Conservation (phyloP, 2,888 invertebrate species). For the Parasteatoda lunata region DNA sequence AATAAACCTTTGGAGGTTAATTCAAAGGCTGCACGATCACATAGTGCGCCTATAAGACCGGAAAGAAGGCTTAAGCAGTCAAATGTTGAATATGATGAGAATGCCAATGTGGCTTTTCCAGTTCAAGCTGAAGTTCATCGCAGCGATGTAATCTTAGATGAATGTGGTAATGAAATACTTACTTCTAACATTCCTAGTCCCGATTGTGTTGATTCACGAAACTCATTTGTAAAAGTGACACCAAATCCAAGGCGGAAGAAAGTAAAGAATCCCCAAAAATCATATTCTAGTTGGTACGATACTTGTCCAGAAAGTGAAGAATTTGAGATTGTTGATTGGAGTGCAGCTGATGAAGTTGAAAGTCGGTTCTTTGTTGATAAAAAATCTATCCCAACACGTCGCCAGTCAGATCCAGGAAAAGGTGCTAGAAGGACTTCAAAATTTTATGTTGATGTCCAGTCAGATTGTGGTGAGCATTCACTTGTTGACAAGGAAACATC, state of each 20-base stretch:
- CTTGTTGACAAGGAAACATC: conserved; percentile 62
- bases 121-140: conserved; percentile 36
- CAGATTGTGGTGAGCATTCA: conserved; percentile 7
- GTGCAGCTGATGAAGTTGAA: conserved; percentile 5
- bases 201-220: conserved; percentile 28
- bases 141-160: conserved; percentile 20
- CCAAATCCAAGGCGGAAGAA: conserved; percentile 23
- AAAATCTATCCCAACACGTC: not conserved
- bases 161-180: conserved; percentile 56
- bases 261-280: conserved; percentile 43
- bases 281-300: conserved; percentile 73
- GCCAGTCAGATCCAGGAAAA: conserved; percentile 35
- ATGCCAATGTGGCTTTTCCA: conserved; percentile 55
- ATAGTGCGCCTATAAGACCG: conserved; percentile 49
- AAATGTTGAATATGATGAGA: conserved; percentile 53
- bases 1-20: not conserved
- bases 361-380: not conserved
- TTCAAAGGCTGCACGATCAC: conserved; percentile 30
- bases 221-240: not conserved
- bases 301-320: conserved; percentile 72
- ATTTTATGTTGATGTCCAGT: conserved; percentile 59
- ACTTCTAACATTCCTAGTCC: conserved; percentile 32
- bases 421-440: conserved; percentile 36
- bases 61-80: conserved; percentile 28
- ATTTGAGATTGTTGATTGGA: conserved; percentile 41